phyloP scores from a whole-genome alignment of 2,113 vertebrate species.

The Hoplias malabaricus region DNA sequence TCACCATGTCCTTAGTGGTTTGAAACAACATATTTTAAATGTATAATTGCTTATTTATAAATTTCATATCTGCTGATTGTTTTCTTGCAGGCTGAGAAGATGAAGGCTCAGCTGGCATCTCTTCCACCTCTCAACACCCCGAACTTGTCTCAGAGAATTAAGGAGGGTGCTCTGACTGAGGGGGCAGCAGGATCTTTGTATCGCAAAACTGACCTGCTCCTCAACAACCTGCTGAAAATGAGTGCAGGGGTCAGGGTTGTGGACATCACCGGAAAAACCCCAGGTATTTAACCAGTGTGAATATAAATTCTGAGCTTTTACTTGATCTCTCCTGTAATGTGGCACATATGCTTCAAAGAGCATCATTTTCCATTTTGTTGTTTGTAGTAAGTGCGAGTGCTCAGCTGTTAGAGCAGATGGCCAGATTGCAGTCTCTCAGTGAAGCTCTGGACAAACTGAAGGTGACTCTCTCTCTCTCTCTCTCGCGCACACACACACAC shows the following conservation, averaged over 20 bases:
- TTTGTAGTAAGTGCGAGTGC: constrained; percentile 50
- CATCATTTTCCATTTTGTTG: neutral
- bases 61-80: neutral
- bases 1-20: too few species aligned
- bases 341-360: neutral
- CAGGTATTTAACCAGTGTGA: constrained; percentile 57
- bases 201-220: constrained; percentile 85
- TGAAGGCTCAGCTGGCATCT: constrained; percentile 83
- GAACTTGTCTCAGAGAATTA: constrained; percentile 67
- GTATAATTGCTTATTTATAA: too few species aligned
- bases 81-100: constrained; percentile 80
- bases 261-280: constrained; percentile 83
- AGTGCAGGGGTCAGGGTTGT: constrained; percentile 85
- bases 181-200: constrained; percentile 76
- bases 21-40: neutral
- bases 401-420: constrained; percentile 88
- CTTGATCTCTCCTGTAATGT: neutral
- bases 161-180: constrained; percentile 64
- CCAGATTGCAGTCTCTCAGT: constrained; percentile 81
- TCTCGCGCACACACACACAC: too few species aligned
- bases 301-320: too few species aligned
- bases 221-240: constrained; percentile 88
- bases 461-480: constrained; percentile 64
- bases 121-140: constrained; percentile 80
- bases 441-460: constrained; percentile 84